phyloP scores from a whole-genome alignment of 2,797 vertebrate species.

The Channa striata region DNA sequence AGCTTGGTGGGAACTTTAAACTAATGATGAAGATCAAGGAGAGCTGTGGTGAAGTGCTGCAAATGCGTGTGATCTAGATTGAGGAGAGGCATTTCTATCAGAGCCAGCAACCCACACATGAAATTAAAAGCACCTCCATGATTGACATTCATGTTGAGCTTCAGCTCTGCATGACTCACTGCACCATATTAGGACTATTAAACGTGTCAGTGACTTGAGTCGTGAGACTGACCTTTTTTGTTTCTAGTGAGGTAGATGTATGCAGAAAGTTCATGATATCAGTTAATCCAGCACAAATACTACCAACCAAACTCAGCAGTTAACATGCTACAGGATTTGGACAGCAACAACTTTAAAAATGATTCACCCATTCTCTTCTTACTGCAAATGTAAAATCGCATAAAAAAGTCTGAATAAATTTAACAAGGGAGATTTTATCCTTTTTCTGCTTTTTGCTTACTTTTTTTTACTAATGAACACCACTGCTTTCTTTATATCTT shows the following conservation, averaged over 20 bases:
- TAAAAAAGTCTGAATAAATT: slow-evolving; percentile 32
- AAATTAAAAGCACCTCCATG: slow-evolving; percentile 15
- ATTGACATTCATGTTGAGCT: background rate
- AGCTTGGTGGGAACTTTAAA: slow-evolving; percentile 30
- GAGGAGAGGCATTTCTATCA: background rate
- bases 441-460: slow-evolving; percentile 15
- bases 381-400: slow-evolving; percentile 24
- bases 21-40: slow-evolving; percentile 21
- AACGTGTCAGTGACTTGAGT: slow-evolving; percentile 50
- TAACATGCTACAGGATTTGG: slow-evolving; percentile 16
- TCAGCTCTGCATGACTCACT: slow-evolving; percentile 42
- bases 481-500: slow-evolving; percentile 46
- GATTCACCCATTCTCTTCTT: slow-evolving; percentile 28
- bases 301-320: slow-evolving; percentile 18
- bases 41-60: background rate
- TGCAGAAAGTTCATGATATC: slow-evolving; percentile 35
- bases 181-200: slow-evolving; percentile 41
- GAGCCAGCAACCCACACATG: background rate
- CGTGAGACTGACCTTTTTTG: slow-evolving; percentile 66
- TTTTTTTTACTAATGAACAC: slow-evolving; percentile 58
- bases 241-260: slow-evolving; percentile 43
- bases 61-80: background rate
- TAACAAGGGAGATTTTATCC: slow-evolving; percentile 11
- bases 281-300: slow-evolving; percentile 29
- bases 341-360: slow-evolving; percentile 16